phyloP scores from a whole-genome alignment of 1,140 invertebrate species.

The Drosophila bifasciata region DNA sequence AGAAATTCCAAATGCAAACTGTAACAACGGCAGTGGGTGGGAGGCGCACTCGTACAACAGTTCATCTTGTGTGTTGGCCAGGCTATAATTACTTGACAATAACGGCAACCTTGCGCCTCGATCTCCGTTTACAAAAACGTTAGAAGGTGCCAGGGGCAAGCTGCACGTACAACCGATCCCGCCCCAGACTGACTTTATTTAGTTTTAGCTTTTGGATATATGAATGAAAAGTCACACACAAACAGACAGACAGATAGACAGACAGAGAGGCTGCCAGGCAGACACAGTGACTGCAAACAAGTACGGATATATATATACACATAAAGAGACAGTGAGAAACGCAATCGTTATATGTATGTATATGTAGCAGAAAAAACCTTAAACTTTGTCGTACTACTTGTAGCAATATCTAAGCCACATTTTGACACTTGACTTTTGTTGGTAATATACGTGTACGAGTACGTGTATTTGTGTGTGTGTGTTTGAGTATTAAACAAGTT shows the following conservation, averaged over 20 bases:
- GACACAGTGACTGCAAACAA: slow-evolving; percentile 50
- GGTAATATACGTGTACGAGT: background rate
- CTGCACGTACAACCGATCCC: slow-evolving; percentile 16
- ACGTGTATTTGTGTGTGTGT: slow-evolving; percentile 24
- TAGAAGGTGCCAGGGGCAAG: slow-evolving; percentile 19
- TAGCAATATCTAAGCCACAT: slow-evolving; percentile 42
- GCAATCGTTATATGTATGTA: slow-evolving; percentile 64
- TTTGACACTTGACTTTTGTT: slow-evolving; percentile 42
- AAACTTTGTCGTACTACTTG: slow-evolving; percentile 57
- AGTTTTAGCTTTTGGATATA: slow-evolving; percentile 52
- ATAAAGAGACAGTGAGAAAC: slow-evolving; percentile 49
- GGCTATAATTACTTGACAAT: slow-evolving; percentile 77
- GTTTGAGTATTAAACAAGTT: no score
- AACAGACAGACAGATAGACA: no score
- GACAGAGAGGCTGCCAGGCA: slow-evolving; percentile 4
- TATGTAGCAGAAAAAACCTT: slow-evolving; percentile 59
- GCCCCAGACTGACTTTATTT: slow-evolving; percentile 37
- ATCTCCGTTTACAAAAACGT: slow-evolving; percentile 61
- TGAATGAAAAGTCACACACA: slow-evolving; percentile 70
- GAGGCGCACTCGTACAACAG: slow-evolving; percentile 25
- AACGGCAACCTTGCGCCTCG: slow-evolving; percentile 77
- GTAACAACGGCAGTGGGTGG: slow-evolving; percentile 9
- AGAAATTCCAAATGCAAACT: slow-evolving; percentile 29
- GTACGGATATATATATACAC: slow-evolving; percentile 24
- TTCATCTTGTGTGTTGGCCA: slow-evolving; percentile 57